phyloP scores from a whole-genome alignment of 2,888 invertebrate genomes.

The Diaphora mendica region DNA sequence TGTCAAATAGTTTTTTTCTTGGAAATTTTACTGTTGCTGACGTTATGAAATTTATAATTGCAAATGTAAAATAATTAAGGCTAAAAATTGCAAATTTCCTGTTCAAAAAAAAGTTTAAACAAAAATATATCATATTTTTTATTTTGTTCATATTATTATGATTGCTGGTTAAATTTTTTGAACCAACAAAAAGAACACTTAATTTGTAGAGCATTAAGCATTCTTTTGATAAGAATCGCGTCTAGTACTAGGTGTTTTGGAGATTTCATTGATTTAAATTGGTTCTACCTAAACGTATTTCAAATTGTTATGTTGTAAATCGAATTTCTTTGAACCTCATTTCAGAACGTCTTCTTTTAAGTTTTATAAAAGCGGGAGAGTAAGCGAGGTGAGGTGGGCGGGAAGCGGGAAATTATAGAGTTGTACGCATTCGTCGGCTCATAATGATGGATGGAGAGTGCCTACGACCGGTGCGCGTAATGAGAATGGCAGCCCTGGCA shows the following conservation, averaged over 20 bases:
- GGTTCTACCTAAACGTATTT: slow-evolving; percentile 42
- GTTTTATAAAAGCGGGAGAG: slow-evolving; percentile 70
- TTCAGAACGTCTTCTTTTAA: slow-evolving; percentile 77
- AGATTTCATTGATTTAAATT: slow-evolving; percentile 19
- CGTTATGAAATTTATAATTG: no score
- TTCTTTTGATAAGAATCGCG: background rate
- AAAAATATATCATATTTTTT: no score
- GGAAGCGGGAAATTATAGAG: slow-evolving; percentile 79
- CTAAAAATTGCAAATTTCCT: no score
- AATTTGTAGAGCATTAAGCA: background rate
- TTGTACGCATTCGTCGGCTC: slow-evolving; percentile 69
- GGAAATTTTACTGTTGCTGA: no score
- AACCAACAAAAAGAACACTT: no score
- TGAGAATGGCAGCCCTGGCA: slow-evolving; percentile 79
- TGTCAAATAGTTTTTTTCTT: background rate
- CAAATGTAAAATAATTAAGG: no score
- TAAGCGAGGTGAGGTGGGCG: slow-evolving; percentile 51
- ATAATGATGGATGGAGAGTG: slow-evolving; percentile 80
- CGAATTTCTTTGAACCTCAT: slow-evolving; percentile 74
- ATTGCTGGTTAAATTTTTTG: no score
- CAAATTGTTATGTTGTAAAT: slow-evolving; percentile 59
- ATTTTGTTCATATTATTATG: no score
- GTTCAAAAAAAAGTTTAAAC: no score
- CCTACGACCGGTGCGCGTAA: slow-evolving; percentile 65
- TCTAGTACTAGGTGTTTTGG: no score